Conservation (phyloP, 2,888 invertebrate species). For the Nyleta sp. region DNA sequence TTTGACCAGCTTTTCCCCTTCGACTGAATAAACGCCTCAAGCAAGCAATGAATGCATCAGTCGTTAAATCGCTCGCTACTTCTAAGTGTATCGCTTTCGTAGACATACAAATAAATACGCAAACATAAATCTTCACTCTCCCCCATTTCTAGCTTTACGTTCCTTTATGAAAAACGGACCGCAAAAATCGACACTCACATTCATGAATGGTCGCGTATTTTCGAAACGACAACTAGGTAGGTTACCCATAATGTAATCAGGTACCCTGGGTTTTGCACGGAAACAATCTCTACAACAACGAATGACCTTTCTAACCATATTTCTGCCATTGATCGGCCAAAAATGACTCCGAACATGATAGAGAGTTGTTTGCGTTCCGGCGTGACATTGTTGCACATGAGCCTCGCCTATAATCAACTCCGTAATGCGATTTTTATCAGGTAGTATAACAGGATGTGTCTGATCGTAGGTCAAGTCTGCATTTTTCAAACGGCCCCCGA, state of each 20-base stretch:
- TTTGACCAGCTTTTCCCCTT: too few relatives aligned
- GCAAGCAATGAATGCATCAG: too few relatives aligned
- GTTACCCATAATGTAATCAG: not conserved
- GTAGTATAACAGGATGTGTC: not conserved
- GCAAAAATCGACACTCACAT: not conserved
- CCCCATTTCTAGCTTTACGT: too few relatives aligned
- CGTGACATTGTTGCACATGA: not conserved
- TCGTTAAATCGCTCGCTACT: too few relatives aligned
- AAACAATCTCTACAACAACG: not conserved
- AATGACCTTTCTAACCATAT: not conserved
- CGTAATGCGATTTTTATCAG: not conserved
- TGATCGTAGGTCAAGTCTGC: not conserved
- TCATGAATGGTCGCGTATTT: not conserved
- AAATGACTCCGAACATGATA: slow-evolving; percentile 4
- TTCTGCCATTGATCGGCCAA: slow-evolving; percentile 5
- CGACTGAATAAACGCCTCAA: too few relatives aligned
- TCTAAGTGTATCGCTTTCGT: too few relatives aligned
- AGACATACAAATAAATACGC: too few relatives aligned
- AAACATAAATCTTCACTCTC: too few relatives aligned
- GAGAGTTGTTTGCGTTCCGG: not conserved
- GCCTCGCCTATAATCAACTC: not conserved
- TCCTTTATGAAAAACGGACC: not conserved
- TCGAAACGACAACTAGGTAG: not conserved
- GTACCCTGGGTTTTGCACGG: not conserved
- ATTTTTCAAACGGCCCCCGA: not conserved